phyloP scores from a whole-genome alignment of 2,888 invertebrate genomes.

The Acrocera orbiculus region DNA sequence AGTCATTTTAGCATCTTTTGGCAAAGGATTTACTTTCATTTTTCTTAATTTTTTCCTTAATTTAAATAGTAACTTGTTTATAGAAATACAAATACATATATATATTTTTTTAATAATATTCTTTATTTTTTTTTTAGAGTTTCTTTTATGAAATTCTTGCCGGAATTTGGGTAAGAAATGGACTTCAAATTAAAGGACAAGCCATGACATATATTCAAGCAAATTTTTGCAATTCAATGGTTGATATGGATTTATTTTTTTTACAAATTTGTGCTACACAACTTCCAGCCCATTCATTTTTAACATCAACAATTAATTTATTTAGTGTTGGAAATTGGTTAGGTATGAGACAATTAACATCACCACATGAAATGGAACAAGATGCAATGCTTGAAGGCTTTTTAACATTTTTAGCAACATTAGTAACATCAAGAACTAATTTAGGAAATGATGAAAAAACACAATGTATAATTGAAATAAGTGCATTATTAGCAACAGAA shows the following conservation, averaged over 20 bases:
- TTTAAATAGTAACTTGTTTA: no score
- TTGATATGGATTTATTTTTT: slow-evolving; percentile 90
- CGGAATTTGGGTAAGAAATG: slow-evolving; percentile 92
- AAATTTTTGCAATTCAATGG: slow-evolving; percentile 97
- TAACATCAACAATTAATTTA: slow-evolving; percentile 78
- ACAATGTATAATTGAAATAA: slow-evolving; percentile 74
- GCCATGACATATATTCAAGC: slow-evolving; percentile 98
- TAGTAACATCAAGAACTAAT: slow-evolving; percentile 76
- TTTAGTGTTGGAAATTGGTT: slow-evolving; percentile 80
- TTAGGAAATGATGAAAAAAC: slow-evolving; percentile 45
- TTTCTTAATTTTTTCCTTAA: no score
- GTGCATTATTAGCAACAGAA: slow-evolving; percentile 77
- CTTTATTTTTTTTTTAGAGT: slow-evolving; percentile 42
- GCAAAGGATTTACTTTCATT: no score
- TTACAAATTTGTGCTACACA: slow-evolving; percentile 85
- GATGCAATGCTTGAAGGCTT: slow-evolving; percentile 89
- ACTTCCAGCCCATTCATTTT: slow-evolving; percentile 66
- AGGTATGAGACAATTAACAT: slow-evolving; percentile 51
- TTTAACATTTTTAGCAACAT: slow-evolving; percentile 74
- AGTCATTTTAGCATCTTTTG: no score
- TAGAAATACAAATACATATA: not conserved
- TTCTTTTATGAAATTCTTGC: slow-evolving; percentile 89
- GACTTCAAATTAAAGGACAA: slow-evolving; percentile 94
- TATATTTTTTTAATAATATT: slow-evolving; percentile 1
- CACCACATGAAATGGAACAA: slow-evolving; percentile 60